phyloP scores from a whole-genome alignment of 2,888 invertebrate species.

The Standfussiana lucernea region DNA sequence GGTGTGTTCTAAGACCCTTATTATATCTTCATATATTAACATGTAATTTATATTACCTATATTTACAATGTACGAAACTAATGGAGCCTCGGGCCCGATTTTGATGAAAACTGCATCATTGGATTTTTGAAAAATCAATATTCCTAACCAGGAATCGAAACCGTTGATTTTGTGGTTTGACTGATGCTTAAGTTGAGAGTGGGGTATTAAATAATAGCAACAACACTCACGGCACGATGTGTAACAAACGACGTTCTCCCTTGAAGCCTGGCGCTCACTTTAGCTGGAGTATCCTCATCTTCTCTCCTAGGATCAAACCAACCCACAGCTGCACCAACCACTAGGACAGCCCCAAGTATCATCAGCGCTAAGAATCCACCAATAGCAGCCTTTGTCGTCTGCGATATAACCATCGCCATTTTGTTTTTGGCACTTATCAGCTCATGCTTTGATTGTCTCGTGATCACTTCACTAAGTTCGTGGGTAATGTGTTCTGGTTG shows the following conservation, averaged over 20 bases:
- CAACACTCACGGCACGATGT: slow-evolving; percentile 86
- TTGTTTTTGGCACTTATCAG: slow-evolving; percentile 81
- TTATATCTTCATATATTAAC: background rate
- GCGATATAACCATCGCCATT: slow-evolving; percentile 90
- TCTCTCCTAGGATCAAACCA: slow-evolving; percentile 88
- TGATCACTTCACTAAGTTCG: slow-evolving; percentile 59
- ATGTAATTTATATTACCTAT: too few relatives aligned
- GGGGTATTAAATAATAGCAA: background rate
- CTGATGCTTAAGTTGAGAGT: background rate
- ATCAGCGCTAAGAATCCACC: slow-evolving; percentile 87
- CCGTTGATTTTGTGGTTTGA: background rate
- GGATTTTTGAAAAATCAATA: too few relatives aligned
- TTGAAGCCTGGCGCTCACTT: slow-evolving; percentile 86
- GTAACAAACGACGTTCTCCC: slow-evolving; percentile 88
- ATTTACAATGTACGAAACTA: background rate
- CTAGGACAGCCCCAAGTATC: slow-evolving; percentile 87
- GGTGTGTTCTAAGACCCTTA: background rate
- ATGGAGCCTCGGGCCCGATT: background rate
- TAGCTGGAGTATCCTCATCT: slow-evolving; percentile 87
- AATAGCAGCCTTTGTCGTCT: slow-evolving; percentile 88
- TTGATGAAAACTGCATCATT: too few relatives aligned
- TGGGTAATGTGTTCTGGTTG: slow-evolving; percentile 33
- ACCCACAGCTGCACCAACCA: slow-evolving; percentile 87
- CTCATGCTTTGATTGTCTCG: slow-evolving; percentile 72
- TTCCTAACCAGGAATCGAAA: too few relatives aligned